phyloP scores from a whole-genome alignment of 2,797 vertebrate species.

The Danio albolineatus region DNA sequence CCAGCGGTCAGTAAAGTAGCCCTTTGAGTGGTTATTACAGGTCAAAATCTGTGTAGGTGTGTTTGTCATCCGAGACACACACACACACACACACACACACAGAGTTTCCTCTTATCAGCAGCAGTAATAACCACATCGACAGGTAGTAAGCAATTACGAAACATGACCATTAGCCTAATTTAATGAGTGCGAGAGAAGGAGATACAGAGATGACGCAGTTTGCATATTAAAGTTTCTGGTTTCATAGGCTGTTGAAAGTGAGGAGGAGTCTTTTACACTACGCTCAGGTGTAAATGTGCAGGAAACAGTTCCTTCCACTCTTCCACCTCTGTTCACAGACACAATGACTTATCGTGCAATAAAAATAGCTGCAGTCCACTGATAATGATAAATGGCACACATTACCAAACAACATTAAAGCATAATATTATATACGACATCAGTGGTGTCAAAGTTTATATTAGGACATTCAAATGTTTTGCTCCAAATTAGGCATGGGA shows the following conservation, averaged over 20 bases:
- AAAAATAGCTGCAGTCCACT: no score
- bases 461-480: no score
- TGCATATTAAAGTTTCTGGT: conserved; percentile 58
- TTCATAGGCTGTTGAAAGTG: conserved; percentile 56
- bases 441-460: no score
- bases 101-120: conserved; percentile 9
- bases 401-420: no score
- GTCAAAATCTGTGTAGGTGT: conserved; percentile 33
- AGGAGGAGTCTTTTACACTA: conserved; percentile 24
- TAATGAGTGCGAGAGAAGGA: conserved; percentile 39
- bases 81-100: conserved; percentile 33
- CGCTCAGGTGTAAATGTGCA: conserved; percentile 13
- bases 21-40: neutral
- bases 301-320: conserved; percentile 16
- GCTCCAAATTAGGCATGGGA: no score
- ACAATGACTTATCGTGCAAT: neutral
- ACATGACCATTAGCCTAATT: conserved; percentile 63
- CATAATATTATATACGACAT: no score
- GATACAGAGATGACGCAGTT: conserved; percentile 37
- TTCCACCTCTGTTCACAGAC: conserved; percentile 14
- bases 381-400: no score
- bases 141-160: conserved; percentile 61
- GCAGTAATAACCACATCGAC: conserved; percentile 30
- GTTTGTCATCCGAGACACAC: conserved; percentile 38
- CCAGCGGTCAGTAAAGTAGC: neutral